Evolutionary conservation across 2,888 invertebrate genomes (phyloP), one percentile per base, ranked within the genome.

Genomic region (Melieria picta): DNA sequence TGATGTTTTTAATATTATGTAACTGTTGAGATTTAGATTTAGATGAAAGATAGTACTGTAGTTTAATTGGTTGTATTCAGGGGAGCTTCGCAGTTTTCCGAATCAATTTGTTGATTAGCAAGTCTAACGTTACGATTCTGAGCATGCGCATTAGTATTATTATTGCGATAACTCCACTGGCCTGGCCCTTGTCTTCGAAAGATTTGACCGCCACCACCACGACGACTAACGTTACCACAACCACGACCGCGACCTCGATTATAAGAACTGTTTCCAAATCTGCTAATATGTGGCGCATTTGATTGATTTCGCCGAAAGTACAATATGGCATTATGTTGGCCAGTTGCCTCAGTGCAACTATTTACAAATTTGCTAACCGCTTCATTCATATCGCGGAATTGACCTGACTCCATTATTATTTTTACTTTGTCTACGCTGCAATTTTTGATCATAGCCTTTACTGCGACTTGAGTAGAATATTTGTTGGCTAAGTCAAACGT

Each of bases 321-420:
- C 48, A 74, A 30, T 50, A 72, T 45, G 0, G 74, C 45, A 52
- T 72, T 74, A 48, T 63, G 16, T 16, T 16, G 16, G 16, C 16
- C 16, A 16, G 72, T 61, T 30, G 61, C 64, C 3, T 72, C 72
- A n/a, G 72, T 74, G 63, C 72, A 73, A 45, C 69, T 69, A 16
- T 62, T 69, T 11, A 75, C 56, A 47, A 72, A 74, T 64, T 73
- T 74, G 7, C 63, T 46, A 6, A 72, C 13, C 4, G 70, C 74
- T 0, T 71, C 71, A 50, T 72, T 30, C 30, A 72, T 74, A n/a
- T 10, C 73, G 7, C 55, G 45, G 46, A 76, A 72, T 9, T 69
- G 61, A 1, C 74, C 73, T 52, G 73, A 72, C 48, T 74, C 67
- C 67, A 74, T 72, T n/a, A 74, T 67, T 43, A 74, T 50, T 65